These are phyloP conservation scores for Caranx ignobilis DNA, from an alignment of 2,113 vertebrate genomes.

Conservation along the genomic window DNA sequence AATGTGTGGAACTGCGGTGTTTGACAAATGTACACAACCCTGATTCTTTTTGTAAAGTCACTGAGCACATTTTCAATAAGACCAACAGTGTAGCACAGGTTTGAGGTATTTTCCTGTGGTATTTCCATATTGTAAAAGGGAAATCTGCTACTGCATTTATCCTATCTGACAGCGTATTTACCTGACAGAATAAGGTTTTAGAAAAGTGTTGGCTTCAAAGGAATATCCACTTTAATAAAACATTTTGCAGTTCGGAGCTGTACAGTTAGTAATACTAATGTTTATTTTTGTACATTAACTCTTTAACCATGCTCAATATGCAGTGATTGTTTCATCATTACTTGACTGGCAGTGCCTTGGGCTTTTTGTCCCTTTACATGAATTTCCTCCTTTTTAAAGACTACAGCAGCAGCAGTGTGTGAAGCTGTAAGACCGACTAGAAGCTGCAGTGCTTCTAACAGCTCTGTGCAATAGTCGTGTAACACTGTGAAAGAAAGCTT, in stretches of 20 bases:
- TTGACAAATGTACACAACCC: neutral
- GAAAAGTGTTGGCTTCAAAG: constrained; percentile 36
- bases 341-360: constrained; percentile 59
- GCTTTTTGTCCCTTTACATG: constrained; percentile 57
- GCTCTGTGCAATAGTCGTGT: constrained; percentile 57
- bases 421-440: constrained; percentile 30
- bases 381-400: constrained; percentile 39
- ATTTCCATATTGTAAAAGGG: too few relatives aligned
- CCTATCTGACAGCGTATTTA: neutral
- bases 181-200: constrained; percentile 10
- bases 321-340: constrained; percentile 61
- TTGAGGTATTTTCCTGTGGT: neutral
- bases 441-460: constrained; percentile 5
- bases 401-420: constrained; percentile 13
- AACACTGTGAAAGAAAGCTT: constrained; percentile 59
- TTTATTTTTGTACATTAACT: constrained; percentile 61
- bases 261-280: constrained; percentile 24
- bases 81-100: neutral
- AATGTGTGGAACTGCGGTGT: neutral
- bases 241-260: neutral
- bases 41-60: neutral
- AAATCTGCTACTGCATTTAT: neutral
- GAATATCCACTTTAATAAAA: constrained; percentile 11
- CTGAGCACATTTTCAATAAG: neutral
- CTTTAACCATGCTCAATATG: constrained; percentile 45